A percentile compares a stretch with the other conserved stretches of the same genome.
phyloP scores from a whole-genome alignment of 1,140 invertebrate species.

The Mamestra configurata region DNA sequence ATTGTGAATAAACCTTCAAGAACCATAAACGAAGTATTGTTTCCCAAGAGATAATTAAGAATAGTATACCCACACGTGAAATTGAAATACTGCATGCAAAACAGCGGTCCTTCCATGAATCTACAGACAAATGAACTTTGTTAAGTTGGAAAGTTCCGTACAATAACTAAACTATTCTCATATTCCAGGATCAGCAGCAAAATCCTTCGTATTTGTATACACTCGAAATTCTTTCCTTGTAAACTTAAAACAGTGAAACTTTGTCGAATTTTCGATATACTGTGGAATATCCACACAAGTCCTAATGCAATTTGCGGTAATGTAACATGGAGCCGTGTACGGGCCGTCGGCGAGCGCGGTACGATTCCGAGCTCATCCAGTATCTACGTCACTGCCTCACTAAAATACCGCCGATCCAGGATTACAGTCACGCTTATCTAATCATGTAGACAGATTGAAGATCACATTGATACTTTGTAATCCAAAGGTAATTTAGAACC shows the following conservation, averaged over 20 bases:
- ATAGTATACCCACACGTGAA: background rate
- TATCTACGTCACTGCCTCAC: slow-evolving; percentile 32
- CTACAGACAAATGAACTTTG: no score
- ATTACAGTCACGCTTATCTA: slow-evolving; percentile 52
- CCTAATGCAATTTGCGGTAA: slow-evolving; percentile 86
- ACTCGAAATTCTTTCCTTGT: slow-evolving; percentile 3
- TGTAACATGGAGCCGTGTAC: slow-evolving; percentile 67
- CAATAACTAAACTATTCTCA: slow-evolving; percentile 10
- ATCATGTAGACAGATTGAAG: slow-evolving; percentile 44
- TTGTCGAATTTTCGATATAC: slow-evolving; percentile 65
- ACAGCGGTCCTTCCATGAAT: background rate
- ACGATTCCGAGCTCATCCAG: slow-evolving; percentile 40
- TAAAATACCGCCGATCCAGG: slow-evolving; percentile 42
- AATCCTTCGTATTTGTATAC: slow-evolving; percentile 13
- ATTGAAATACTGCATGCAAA: slow-evolving; percentile 5
- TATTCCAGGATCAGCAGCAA: background rate
- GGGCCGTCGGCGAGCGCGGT: slow-evolving; percentile 52
- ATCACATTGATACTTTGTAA: slow-evolving; percentile 42
- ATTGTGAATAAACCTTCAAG: background rate
- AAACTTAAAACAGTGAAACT: slow-evolving; percentile 6
- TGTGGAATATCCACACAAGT: slow-evolving; percentile 70
- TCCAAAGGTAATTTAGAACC: slow-evolving; percentile 21
- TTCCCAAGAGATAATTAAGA: background rate
- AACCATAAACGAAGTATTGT: background rate
- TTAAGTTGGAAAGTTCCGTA: no score